phyloP scores from a whole-genome alignment of 2,797 vertebrate species.

The Hydrophis major region DNA sequence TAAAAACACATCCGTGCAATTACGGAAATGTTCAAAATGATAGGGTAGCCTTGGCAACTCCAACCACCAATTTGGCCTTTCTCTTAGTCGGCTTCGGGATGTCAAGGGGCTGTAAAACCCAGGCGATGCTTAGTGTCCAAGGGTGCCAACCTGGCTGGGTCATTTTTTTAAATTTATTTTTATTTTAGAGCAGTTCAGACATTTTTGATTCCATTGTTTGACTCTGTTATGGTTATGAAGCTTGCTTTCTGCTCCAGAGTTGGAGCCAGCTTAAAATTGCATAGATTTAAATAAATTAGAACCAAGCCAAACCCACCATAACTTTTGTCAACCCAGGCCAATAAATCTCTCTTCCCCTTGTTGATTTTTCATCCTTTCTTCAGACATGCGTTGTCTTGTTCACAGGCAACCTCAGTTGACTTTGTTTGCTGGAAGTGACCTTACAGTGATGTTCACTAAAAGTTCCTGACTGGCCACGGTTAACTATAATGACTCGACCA shows the following conservation, averaged over 20 bases:
- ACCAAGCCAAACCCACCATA: neutral
- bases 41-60: conserved; percentile 45
- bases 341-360: neutral
- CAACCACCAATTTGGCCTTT: conserved; percentile 51
- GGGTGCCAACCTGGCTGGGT: conserved; percentile 12
- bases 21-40: conserved; percentile 49
- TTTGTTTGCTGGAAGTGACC: neutral
- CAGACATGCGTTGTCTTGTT: neutral
- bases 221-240: neutral
- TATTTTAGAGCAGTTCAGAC: neutral
- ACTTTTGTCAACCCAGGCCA: neutral
- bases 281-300: conserved; percentile 21
- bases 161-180: neutral
- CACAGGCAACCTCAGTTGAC: neutral
- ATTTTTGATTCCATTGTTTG: neutral
- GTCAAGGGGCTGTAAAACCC: conserved; percentile 59
- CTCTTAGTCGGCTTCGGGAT: conserved; percentile 47
- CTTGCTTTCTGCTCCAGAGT: neutral
- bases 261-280: conserved; percentile 3
- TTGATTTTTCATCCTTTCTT: neutral
- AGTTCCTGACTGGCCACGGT: neutral
- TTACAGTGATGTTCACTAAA: neutral
- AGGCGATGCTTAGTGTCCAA: conserved; percentile 38
- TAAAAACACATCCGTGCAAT: conserved; percentile 41
- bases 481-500: neutral